A percentile compares a stretch with the other conserved stretches of the same genome.
Evolutionary conservation across 2,888 invertebrate species (phyloP).

Genomic region (Folsomia candida): DNA sequence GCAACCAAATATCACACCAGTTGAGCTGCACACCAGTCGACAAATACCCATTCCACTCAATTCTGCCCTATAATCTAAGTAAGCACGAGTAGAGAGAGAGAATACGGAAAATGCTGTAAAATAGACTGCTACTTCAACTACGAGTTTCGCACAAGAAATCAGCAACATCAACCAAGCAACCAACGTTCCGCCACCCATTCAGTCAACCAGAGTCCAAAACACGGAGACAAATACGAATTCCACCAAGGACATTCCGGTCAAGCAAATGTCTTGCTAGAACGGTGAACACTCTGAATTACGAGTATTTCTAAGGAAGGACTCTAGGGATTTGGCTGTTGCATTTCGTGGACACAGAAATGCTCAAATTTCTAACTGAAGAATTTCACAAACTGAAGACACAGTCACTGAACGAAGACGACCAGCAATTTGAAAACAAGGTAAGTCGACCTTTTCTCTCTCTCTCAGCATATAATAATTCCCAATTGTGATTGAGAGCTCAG

Average conservation of each 20-base stretch:
- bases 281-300: background rate
- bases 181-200: background rate
- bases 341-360: slow-evolving; percentile 63
- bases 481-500: slow-evolving; percentile 5
- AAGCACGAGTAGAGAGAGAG: too few species aligned
- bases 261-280: slow-evolving; percentile 15
- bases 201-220: too few species aligned
- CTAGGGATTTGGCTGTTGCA: background rate
- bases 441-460: slow-evolving; percentile 52
- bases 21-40: background rate
- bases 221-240: background rate
- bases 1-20: background rate
- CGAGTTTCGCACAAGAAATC: background rate
- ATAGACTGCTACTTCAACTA: background rate
- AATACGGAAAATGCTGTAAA: background rate
- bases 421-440: slow-evolving; percentile 68
- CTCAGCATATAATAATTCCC: background rate
- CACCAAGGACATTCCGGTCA: background rate
- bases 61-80: background rate
- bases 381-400: slow-evolving; percentile 82
- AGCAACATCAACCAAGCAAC: background rate
- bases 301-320: background rate
- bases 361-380: slow-evolving; percentile 78
- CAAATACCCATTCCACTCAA: background rate
- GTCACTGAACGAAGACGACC: slow-evolving; percentile 75